These are phyloP conservation scores for Himalopsyche kuldschensis DNA, from an alignment of 2,888 invertebrate genomes.

Conservation along the genomic window DNA sequence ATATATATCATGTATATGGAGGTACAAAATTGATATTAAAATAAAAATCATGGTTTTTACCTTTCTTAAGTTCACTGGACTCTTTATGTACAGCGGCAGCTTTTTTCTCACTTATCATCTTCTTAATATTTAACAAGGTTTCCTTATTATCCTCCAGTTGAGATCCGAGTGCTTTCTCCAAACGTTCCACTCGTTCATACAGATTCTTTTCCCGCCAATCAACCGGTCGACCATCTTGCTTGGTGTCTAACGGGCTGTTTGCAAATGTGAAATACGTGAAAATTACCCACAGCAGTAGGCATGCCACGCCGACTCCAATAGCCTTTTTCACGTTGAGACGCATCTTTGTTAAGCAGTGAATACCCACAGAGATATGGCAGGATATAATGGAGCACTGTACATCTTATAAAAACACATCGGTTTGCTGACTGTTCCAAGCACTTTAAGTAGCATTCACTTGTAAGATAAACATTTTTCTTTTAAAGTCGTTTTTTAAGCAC, in stretches of 20 bases:
- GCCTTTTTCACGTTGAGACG: slow-evolving; percentile 51
- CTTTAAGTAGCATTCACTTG: no score
- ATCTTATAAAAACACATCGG: not conserved
- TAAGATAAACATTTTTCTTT: no score
- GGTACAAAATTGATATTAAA: no score
- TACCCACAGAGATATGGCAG: not conserved
- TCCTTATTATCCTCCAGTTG: slow-evolving; percentile 53
- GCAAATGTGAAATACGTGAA: slow-evolving; percentile 37
- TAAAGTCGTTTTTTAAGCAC: no score
- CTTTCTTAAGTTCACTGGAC: not conserved
- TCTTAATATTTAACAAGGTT: slow-evolving; percentile 49
- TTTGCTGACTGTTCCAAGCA: not conserved
- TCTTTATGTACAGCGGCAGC: not conserved
- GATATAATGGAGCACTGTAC: not conserved
- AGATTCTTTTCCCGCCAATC: slow-evolving; percentile 18
- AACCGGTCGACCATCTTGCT: not conserved
- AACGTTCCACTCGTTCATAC: slow-evolving; percentile 44
- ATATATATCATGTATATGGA: no score
- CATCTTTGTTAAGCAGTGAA: slow-evolving; percentile 45
- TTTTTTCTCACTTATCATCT: slow-evolving; percentile 47
- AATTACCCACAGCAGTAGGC: slow-evolving; percentile 46
- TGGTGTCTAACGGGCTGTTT: slow-evolving; percentile 24
- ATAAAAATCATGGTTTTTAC: not conserved
- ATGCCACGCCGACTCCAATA: slow-evolving; percentile 43
- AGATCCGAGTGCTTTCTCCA: slow-evolving; percentile 52